Evolutionary conservation across 2,888 invertebrate species (phyloP), one percentile per base, ranked within the genome.

Genomic region (Protodeltote pygarga): DNA sequence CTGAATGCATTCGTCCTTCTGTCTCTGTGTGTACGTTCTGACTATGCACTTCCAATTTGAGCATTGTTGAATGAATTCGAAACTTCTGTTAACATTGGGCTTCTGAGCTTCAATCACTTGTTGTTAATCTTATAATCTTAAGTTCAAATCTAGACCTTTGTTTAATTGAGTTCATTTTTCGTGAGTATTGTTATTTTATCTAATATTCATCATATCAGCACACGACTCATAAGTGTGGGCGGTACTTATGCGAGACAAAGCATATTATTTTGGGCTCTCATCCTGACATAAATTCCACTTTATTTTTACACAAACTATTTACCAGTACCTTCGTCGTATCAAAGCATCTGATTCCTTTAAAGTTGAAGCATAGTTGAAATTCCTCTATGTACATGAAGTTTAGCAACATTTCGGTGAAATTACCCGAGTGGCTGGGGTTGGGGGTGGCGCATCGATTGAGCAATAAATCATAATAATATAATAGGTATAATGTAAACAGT

Each of bases 401-500:
- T 77, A 73, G 82, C 77, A 80, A 84, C 86, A 85, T 88, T 84
- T 77, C 70, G 73, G 73, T 71, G 73, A 85, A 87, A 89, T 87
- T 82, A 81, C 77, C 55, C 69, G 71, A 79, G 73, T 73, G 73
- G 51, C 67, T 71, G 60, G 54, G 68, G 64, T 42, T 64, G 60
- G 66, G 57, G 69, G 73, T 69, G 77, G 74, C 72, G 75, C 83
- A 83, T 86, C 88, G 87, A 90, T 89, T 86, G 81, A 88, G 87
- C 75, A 85, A 89, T 89, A 89, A 89, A 89, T 90, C 87, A 89
- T 84, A 83, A 85, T 84, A 84, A 85, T 85, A 87, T 87, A 86
- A 89, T 88, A 85, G 83, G 79, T 81, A 78, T 82, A 85, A 84
- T 81, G 84, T 87, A 88, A 88, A 89, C 87, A 87, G 81, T 73